Base-by-base conservation (phyloP, 1,140 invertebrate genomes). In the Danaus melanippus region DNA sequence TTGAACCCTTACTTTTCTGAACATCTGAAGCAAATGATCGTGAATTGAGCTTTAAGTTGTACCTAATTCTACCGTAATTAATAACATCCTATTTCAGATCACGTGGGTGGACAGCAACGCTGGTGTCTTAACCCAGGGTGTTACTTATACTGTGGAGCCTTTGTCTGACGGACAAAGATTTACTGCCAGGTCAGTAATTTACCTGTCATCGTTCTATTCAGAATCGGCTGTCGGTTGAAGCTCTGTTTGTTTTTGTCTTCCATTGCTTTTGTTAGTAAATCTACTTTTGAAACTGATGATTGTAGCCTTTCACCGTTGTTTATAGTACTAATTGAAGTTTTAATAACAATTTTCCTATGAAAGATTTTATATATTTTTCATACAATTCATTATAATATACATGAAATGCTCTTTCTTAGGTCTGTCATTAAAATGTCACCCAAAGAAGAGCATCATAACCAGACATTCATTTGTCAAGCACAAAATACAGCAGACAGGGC, bases 61-160 rank as follows among this genome's bases (percentile, higher is more conserved):
- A 32, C 21, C 21, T 32, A 32, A 32, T 32, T 32, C 21, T 7
- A 8, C 21, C 21, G 21, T 32, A 47, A 62, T 62, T 62, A 62
- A 62, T 55, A 46, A 46, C 43, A 40, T 57, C 43, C 43, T 41
- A 53, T 89, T 52, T 12, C 83, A 95, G 92, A 96, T 97, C 59
- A 96, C 95, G 48, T 97, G 96, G 96, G 93, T 96, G 67, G 95
- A 97, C 85, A 95, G 95, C 12, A 89, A 92, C 21, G 92, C 93
- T n/a, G 93, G 93, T 59, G 93, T 95, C 21, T 87, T 96, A 46
- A 93, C 91, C 21, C 90, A 92, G 48, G 92, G 92, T 50, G 92
- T 94, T 57, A 92, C 94, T 60, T 91, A 93, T 67, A 90, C 91
- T 11, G 90, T 91, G 45, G 92, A 94, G 56, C 88, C 92, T n/a